A percentile compares a stretch with the other conserved stretches of the same genome.
Conservation (phyloP, 1,140 invertebrate species). For the Vanessa atalanta region DNA sequence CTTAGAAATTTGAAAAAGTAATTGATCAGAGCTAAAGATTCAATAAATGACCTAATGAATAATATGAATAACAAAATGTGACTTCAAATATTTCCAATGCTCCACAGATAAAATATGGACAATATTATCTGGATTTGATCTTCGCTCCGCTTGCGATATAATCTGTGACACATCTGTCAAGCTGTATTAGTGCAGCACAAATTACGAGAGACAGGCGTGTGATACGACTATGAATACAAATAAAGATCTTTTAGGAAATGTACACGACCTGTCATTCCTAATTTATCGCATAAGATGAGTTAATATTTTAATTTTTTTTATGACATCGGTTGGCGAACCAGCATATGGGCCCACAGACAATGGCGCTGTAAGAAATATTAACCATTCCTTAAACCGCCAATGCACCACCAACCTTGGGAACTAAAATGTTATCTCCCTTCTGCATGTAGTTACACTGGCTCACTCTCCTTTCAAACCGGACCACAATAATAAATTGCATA, state of each 20-base stretch:
- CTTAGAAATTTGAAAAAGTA: no score
- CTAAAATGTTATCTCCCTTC: no score
- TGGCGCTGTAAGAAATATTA: no score
- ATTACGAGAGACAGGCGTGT: slow-evolving; percentile 34
- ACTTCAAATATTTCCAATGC: slow-evolving; percentile 29
- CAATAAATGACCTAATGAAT: background rate
- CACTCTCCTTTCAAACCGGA: no score
- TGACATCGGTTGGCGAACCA: no score
- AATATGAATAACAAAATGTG: slow-evolving; percentile 11
- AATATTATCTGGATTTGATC: slow-evolving; percentile 46
- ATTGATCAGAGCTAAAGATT: no score
- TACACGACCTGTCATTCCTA: background rate
- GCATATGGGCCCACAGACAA: no score
- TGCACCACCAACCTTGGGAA: no score
- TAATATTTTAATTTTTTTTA: background rate
- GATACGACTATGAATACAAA: slow-evolving; percentile 15
- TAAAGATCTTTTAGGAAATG: slow-evolving; percentile 12
- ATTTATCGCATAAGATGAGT: background rate
- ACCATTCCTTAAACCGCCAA: no score
- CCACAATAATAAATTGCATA: no score
- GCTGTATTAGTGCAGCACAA: slow-evolving; percentile 39
- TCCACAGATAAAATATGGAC: slow-evolving; percentile 41
- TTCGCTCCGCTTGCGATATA: slow-evolving; percentile 34
- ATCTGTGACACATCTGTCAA: slow-evolving; percentile 48
- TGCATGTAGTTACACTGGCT: no score